Base-by-base conservation (phyloP, 2,888 invertebrate genomes). In the Endotricha flammealis region DNA sequence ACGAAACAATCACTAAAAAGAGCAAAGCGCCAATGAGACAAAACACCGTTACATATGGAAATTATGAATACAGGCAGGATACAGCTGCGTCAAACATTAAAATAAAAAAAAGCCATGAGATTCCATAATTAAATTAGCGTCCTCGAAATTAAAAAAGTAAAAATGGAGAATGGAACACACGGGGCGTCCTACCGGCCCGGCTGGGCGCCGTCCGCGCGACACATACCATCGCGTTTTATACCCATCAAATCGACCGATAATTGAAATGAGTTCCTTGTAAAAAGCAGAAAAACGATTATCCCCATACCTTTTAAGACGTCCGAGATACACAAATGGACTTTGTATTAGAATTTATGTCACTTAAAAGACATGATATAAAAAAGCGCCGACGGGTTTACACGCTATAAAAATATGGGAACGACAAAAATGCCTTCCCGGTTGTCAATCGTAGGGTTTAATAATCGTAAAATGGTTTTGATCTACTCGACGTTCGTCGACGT, bases 341-440 rank as follows among this genome's bases (percentile, higher is more conserved):
- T 82, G 86, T 83, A 86, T 86, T 85, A 85, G 85, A 83, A 86
- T 85, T 86, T 85, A 85, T 86, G 85, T 85, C 85, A 82, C 83
- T 85, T 83, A 80, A 72, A 77, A 73, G 76, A 79, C 70, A 79
- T 85, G 82, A 78, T 78, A 81, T 80, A 82, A 81, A 83, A 82
- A 82, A 69, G 76, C 74, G 80, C 82, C 82, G 85, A 82, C 78
- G 73, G 75, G 70, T 80, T 85, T 85, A 83, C 83, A 86, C 79
- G 83, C 83, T 70, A 86, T 85, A 86, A 86, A 85, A 86, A 86
- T 85, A 86, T 85, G 75, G 80, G 76, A 77, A 80, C 72, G 76
- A 69, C 71, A 65, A 66, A 76, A 76, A 78, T 70, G 73, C 64
- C 79, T 83, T 78, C 78, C 74, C 77, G 81, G 76, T 82, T 85